Base-by-base conservation (phyloP, 2,113 vertebrate species). In the Microtus ochrogaster region DNA sequence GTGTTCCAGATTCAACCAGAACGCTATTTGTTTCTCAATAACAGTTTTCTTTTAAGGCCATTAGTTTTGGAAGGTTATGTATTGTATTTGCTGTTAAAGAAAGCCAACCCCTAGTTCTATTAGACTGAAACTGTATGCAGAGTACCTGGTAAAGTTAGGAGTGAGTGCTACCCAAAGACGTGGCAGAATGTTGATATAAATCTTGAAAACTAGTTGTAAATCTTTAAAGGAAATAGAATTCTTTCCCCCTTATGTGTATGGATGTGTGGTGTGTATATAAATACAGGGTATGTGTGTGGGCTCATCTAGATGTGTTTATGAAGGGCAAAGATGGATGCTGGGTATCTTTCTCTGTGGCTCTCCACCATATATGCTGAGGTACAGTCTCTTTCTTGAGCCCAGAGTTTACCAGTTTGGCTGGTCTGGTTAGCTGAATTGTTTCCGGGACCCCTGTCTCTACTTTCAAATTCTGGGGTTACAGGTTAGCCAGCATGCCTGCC, bases 141-240 rank as follows among this genome's bases (percentile, higher is more conserved):
- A n/a, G 55, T 61, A 39, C 77, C 39, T 28, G 14, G 13, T 47
- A 58, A 89, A 41, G 1, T 93, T 91, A 36, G 26, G 28, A 36
- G 4, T 6, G 83, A 39, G 7, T 4, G 83, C 17, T 47, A 30
- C 19, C 26, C 26, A 58, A 77, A 33, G 28, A 13, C 63, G 0
- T 63, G 72, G 70, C 55, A 89, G 17, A 82, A 85, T 0, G 1
- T 68, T 39, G 41, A 84, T 28, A 82, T 66, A 76, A 92, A 58
- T 63, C 49, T 78, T 66, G 7, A 77, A 91, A 94, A 63, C 16
- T 61, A 82, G 9, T 61, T 63, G 3, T 47, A 61, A 76, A 1
- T 33, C 16, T 94, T 90, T 92, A 36, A 82, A 81, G 70, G 17
- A 84, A 94, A 72, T 24, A 93, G 36, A 88, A 21, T 41, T 17